A percentile compares a stretch with the other conserved stretches of the same genome.
Evolutionary conservation across 2,888 invertebrate species (phyloP).

Genomic region (Alviniconcha strummeri): DNA sequence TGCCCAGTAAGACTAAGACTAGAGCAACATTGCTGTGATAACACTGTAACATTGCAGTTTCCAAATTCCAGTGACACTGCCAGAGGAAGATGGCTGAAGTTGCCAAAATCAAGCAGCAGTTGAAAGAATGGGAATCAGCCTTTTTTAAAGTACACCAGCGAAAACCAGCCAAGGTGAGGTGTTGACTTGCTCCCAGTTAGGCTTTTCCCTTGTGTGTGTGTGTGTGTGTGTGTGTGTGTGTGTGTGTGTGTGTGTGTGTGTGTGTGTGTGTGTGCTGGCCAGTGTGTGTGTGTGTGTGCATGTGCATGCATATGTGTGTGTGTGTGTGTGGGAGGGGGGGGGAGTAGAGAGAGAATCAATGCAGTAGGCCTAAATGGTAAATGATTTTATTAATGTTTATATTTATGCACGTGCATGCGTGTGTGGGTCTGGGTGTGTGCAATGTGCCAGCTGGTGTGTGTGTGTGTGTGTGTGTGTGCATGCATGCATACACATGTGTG

Average conservation of each 20-base stretch:
- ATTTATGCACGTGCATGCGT: no score
- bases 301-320: neutral
- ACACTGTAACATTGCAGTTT: neutral
- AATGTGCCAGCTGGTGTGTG: no score
- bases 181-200: neutral
- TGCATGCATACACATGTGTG: no score
- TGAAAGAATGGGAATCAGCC: constrained; percentile 58
- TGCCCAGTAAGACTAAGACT: no score
- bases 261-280: neutral
- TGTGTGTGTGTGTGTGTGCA: no score
- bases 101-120: neutral
- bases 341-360: neutral
- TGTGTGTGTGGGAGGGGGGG: neutral
- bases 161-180: constrained; percentile 57
- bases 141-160: constrained; percentile 51
- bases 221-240: no score
- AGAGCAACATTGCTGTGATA: neutral
- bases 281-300: no score
- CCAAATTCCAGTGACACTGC: neutral
- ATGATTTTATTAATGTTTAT: neutral
- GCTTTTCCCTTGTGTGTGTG: neutral
- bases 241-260: no score
- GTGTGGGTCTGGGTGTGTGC: no score
- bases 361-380: neutral
- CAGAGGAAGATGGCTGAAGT: neutral